phyloP scores from a whole-genome alignment of 2,888 invertebrate species.

The Opisthograptis luteolata region DNA sequence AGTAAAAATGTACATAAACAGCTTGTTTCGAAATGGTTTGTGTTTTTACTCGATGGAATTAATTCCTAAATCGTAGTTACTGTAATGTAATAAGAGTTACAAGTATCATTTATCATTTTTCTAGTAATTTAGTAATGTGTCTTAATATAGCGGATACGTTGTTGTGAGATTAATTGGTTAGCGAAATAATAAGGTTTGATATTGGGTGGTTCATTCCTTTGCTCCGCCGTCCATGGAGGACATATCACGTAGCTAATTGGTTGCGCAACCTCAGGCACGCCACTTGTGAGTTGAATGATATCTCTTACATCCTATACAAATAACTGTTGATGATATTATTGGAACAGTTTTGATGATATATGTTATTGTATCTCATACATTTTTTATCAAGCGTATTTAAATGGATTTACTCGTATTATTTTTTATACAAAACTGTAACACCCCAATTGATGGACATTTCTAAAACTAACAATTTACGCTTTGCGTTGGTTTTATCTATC shows the following conservation, averaged over 20 bases:
- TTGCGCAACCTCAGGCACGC: constrained; percentile 64
- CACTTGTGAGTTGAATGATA: background rate
- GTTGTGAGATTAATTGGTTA: constrained; percentile 34
- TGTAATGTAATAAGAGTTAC: constrained; percentile 13
- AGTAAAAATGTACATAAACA: constrained; percentile 65
- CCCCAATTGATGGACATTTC: too few species aligned
- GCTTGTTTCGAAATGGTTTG: constrained; percentile 51
- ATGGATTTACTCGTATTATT: too few species aligned
- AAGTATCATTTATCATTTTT: constrained; percentile 36
- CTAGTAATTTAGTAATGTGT: constrained; percentile 38
- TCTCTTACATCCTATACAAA: too few species aligned
- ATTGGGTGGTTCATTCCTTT: constrained; percentile 62
- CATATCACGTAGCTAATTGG: constrained; percentile 58
- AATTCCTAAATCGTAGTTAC: constrained; percentile 28
- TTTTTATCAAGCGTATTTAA: too few species aligned
- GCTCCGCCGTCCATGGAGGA: constrained; percentile 63
- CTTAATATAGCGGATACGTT: constrained; percentile 33
- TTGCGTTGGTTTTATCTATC: too few species aligned
- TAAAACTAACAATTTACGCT: too few species aligned
- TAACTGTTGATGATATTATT: too few species aligned
- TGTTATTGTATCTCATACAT: too few species aligned
- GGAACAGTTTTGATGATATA: too few species aligned
- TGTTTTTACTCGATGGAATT: constrained; percentile 32
- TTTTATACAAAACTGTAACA: too few species aligned
- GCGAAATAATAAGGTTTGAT: constrained; percentile 43